Conservation (phyloP, 2,888 invertebrate species). For the Ichneumoninae sp. region DNA sequence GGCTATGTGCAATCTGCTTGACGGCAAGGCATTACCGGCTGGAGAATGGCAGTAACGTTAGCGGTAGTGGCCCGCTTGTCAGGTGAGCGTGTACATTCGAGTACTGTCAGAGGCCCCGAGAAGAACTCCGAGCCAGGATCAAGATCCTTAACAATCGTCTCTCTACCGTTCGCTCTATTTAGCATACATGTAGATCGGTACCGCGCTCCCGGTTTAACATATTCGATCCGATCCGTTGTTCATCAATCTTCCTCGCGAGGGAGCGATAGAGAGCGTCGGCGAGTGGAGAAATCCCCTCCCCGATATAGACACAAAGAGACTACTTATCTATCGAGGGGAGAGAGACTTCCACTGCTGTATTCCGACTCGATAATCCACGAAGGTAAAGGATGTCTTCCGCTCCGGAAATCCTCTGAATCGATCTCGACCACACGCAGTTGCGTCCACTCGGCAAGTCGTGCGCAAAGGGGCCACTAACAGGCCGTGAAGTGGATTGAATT, state of each 20-base stretch:
- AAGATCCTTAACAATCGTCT: constrained; percentile 74
- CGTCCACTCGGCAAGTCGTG: constrained; percentile 18
- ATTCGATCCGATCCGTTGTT: constrained; percentile 70
- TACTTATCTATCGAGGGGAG: constrained; percentile 27
- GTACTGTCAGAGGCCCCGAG: constrained; percentile 35
- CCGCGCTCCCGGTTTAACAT: constrained; percentile 69
- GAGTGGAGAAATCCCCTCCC: constrained; percentile 55
- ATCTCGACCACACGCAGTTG: constrained; percentile 55
- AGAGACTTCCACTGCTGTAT: constrained; percentile 8
- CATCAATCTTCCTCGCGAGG: constrained; percentile 70
- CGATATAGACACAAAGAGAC: constrained; percentile 37
- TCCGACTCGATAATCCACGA: constrained; percentile 34
- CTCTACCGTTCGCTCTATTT: constrained; percentile 71
- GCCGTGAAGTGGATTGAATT: constrained; percentile 42
- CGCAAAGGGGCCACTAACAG: constrained; percentile 32
- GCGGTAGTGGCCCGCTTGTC: constrained; percentile 44
- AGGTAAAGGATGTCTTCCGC: constrained; percentile 41
- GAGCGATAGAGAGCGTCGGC: constrained; percentile 31
- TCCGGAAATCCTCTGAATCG: constrained; percentile 54
- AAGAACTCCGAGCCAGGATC: constrained; percentile 65
- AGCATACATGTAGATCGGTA: constrained; percentile 76
- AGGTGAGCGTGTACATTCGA: constrained; percentile 36
- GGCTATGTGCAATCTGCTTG: constrained; percentile 22
- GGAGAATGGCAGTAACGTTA: constrained; percentile 17
- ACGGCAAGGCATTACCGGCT: constrained; percentile 49